These are phyloP conservation scores for Vulpes vulpes DNA, from an alignment of 2,113 vertebrate genomes.

Conservation along the genomic window DNA sequence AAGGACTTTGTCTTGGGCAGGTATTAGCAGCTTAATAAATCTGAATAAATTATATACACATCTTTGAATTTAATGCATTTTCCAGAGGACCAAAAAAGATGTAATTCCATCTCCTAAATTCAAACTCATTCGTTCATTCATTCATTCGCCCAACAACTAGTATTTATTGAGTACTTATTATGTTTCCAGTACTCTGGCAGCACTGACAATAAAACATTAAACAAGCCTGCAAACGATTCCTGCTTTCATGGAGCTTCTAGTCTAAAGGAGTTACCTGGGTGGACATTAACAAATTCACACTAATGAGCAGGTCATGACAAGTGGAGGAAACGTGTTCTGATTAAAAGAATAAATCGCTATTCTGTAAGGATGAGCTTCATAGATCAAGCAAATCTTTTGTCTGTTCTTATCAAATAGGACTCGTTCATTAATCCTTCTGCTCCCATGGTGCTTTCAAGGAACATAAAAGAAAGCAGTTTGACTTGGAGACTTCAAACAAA, in stretches of 20 bases:
- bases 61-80: constrained; percentile 22
- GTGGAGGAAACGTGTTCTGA: background rate
- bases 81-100: background rate
- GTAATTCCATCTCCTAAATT: background rate
- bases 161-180: background rate
- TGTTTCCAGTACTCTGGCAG: background rate
- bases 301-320: background rate
- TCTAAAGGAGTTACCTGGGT: background rate
- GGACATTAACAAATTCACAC: background rate
- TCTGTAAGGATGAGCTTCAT: background rate
- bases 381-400: background rate
- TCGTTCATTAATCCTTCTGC: background rate
- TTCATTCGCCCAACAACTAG: background rate
- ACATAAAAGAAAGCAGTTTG: background rate
- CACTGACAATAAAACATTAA: background rate
- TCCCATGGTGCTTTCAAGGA: background rate
- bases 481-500: background rate
- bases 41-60: background rate
- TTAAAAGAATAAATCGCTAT: background rate
- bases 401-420: background rate
- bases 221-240: background rate
- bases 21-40: background rate
- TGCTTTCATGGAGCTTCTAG: background rate
- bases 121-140: background rate
- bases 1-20: background rate